Evolutionary conservation across 2,888 invertebrate species (phyloP), one percentile per base, ranked within the genome.

Genomic region (Parnassius mnemosyne): DNA sequence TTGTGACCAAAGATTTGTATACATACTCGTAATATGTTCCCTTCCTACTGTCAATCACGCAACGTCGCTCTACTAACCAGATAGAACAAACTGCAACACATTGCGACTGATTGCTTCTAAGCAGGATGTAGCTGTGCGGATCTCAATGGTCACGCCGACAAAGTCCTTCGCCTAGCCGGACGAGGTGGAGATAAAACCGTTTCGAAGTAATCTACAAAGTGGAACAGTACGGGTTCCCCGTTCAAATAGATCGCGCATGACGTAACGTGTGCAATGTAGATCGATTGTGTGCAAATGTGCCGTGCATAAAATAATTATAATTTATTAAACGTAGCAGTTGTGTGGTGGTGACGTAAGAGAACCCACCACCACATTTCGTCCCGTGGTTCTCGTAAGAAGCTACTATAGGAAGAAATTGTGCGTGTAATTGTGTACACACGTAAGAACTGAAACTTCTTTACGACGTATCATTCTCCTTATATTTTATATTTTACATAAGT

Each of bases 101-200:
- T 61, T 51, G 68, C 60, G 65, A 65, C 65, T 71, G 71, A 75
- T 74, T 75, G 75, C 61, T 59, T 61, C 68, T 78, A 81, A 81
- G 78, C 78, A 80, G 83, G 85, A 84, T 79, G 80, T 74, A 68
- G 74, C 76, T 75, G 71, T 60, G 68, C 65, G 69, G 66, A 71
- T 65, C 67, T 52, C 58, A 60, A 56, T 52, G 65, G 56, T 66
- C 65, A 66, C 65, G 65, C 60, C 64, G 73, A 75, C 69, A 75
- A 60, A 68, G 73, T 74, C 67, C 73, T 69, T 65, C 68, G 53
- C 57, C 55, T 59, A 61, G 61, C 52, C 68, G 61, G 63, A 52
- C 62, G 60, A 65, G 64, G 61, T 60, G 66, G 62, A 51, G 51
- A 47, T 74, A 65, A 69, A 71, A 78, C 73, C 68, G 57, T 74